phyloP scores from a whole-genome alignment of 2,888 invertebrate species.

The Drosophila hamatofila region DNA sequence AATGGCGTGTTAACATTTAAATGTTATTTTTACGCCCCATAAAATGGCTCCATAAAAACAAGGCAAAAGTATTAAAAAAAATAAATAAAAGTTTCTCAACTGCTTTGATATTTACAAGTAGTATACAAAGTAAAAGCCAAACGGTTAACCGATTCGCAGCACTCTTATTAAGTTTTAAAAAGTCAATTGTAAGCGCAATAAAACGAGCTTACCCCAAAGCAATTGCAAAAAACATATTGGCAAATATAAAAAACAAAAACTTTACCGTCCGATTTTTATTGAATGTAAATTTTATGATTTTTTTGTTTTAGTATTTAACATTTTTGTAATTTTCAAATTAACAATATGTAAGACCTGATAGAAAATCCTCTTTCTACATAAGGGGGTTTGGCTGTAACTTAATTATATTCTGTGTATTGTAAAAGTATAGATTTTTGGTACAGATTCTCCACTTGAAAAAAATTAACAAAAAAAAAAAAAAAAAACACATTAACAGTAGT shows the following conservation, averaged over 20 bases:
- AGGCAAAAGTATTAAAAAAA: slow-evolving; percentile 21
- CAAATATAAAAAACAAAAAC: too few species aligned
- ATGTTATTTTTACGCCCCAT: slow-evolving; percentile 77
- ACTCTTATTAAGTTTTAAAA: neutral
- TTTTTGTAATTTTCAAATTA: too few species aligned
- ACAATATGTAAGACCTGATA: too few species aligned
- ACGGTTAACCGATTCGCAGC: neutral
- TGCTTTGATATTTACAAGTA: slow-evolving; percentile 51
- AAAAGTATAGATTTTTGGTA: too few species aligned
- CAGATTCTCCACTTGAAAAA: too few species aligned
- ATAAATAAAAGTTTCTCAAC: slow-evolving; percentile 47
- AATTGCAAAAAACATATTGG: neutral
- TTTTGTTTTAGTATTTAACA: neutral
- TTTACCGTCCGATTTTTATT: neutral
- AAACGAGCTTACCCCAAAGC: neutral
- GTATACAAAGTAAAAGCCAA: neutral
- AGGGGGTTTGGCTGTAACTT: too few species aligned
- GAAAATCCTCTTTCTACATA: too few species aligned
- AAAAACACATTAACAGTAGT: too few species aligned
- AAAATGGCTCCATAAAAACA: slow-evolving; percentile 65
- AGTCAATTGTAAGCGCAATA: neutral
- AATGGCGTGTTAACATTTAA: slow-evolving; percentile 81
- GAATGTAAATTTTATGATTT: neutral
- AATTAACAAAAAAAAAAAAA: too few species aligned
- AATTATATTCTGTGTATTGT: too few species aligned